phyloP scores from a whole-genome alignment of 2,113 vertebrate species.

The Atractosteus spatula region DNA sequence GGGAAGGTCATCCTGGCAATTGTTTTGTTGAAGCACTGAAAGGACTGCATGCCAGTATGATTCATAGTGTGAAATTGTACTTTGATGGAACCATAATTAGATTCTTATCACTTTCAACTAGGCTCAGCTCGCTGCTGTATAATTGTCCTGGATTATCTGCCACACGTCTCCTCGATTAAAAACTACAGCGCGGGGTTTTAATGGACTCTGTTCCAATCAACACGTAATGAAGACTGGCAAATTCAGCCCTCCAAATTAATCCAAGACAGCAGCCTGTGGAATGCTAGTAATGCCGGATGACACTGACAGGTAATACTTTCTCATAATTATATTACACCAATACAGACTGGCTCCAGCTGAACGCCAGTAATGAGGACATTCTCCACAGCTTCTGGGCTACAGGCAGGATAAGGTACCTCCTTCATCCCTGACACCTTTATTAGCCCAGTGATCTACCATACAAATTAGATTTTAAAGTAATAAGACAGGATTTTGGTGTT shows the following conservation, averaged over 20 bases:
- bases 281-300: slow-evolving; percentile 62
- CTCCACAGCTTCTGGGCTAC: neutral
- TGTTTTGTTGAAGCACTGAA: neutral
- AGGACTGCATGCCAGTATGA: neutral
- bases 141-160: slow-evolving; percentile 59
- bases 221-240: slow-evolving; percentile 60
- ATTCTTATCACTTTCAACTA: slow-evolving; percentile 53
- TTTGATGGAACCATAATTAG: slow-evolving; percentile 34
- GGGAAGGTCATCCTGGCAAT: neutral
- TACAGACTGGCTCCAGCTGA: neutral
- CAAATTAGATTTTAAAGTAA: too few relatives aligned
- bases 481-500: too few relatives aligned
- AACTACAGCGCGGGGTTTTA: slow-evolving; percentile 53
- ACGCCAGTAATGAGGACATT: neutral
- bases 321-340: neutral
- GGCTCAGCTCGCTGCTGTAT: slow-evolving; percentile 49
- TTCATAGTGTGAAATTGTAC: slow-evolving; percentile 7
- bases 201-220: slow-evolving; percentile 63
- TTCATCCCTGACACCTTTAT: too few relatives aligned
- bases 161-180: slow-evolving; percentile 59
- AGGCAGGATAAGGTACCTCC: too few relatives aligned
- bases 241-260: slow-evolving; percentile 47
- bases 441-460: too few relatives aligned
- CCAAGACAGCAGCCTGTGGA: slow-evolving; percentile 50
- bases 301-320: slow-evolving; percentile 41